A percentile compares a stretch with the other conserved stretches of the same genome.
These are phyloP conservation scores for Mercenaria mercenaria DNA, from an alignment of 1,140 invertebrate species.

Conservation along the genomic window DNA sequence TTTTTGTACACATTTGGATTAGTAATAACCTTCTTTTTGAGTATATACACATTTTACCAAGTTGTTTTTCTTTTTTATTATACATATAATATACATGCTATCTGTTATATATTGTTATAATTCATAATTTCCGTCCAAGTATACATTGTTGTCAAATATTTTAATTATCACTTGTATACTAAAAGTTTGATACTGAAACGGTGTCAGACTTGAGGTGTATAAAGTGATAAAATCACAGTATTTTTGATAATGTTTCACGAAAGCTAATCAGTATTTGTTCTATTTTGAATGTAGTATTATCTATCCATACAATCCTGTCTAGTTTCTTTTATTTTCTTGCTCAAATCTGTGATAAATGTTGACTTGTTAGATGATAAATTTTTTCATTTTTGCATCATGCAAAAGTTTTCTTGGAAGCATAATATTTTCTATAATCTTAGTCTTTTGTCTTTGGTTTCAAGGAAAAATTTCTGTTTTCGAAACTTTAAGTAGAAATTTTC, in stretches of 20 bases:
- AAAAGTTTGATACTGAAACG: background rate
- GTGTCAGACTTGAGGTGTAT: background rate
- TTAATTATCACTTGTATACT: background rate
- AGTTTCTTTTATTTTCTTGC: constrained; percentile 35
- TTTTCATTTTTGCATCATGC: background rate
- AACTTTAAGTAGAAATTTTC: background rate
- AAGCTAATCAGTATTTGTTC: constrained; percentile 4
- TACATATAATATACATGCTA: background rate
- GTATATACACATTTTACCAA: background rate
- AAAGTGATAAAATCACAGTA: background rate
- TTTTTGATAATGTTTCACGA: background rate
- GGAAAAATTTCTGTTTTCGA: background rate
- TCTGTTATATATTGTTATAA: background rate
- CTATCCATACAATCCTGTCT: constrained; percentile 18
- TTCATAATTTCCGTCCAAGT: background rate
- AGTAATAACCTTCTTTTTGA: background rate
- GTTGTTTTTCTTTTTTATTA: background rate
- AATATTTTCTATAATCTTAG: constrained; percentile 7
- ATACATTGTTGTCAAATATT: constrained; percentile 1
- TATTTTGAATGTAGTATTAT: constrained; percentile 22
- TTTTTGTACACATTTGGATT: too few species aligned
- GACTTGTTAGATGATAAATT: background rate
- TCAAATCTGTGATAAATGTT: constrained; percentile 31
- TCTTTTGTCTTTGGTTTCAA: background rate
- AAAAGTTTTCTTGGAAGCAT: background rate